These are phyloP conservation scores for Corythaixoides concolor DNA, from an alignment of 2,113 vertebrate species.

Conservation along the genomic window DNA sequence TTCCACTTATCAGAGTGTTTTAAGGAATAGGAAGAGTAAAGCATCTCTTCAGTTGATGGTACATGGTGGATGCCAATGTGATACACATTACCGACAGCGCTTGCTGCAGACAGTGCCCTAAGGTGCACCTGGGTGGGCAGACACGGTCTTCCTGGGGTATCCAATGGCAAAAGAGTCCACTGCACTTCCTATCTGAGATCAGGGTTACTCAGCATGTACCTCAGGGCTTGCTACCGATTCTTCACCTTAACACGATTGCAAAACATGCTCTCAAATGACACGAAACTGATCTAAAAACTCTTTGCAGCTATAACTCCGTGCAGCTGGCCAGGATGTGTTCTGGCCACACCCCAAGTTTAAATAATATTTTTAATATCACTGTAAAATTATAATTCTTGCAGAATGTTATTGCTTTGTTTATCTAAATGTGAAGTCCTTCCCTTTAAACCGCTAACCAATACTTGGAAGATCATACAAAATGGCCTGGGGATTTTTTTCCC, in stretches of 20 bases:
- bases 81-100: accelerated
- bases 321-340: not conserved
- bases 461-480: not conserved
- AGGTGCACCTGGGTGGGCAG: not conserved
- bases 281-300: not conserved
- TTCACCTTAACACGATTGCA: not conserved
- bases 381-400: not conserved
- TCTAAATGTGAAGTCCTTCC: not conserved
- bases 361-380: not conserved
- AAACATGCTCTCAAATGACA: not conserved
- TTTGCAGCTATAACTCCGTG: not conserved
- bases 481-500: not conserved
- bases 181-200: not conserved
- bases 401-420: not conserved
- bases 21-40: not conserved
- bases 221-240: not conserved
- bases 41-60: not conserved
- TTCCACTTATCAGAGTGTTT: not conserved
- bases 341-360: not conserved
- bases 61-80: not conserved
- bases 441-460: not conserved
- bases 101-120: not conserved
- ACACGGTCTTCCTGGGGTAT: not conserved
- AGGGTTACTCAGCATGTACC: not conserved
- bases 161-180: not conserved